A percentile compares a stretch with the other conserved stretches of the same genome.
Conservation (phyloP, 2,113 vertebrate species). For the Macaca fascicularis region T2T-MFA8v1.1 NC_088393.1:38667501-38668000, state of each 20-base stretch:
- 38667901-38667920: neutral
- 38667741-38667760: neutral
- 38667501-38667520: neutral
- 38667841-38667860: neutral
- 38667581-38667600: neutral
- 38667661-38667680: no score
- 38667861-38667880: neutral
- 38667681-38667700: neutral
- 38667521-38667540: neutral
- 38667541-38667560: neutral
- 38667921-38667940: accelerated
- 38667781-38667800: neutral
- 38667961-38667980: accelerated
- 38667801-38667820: neutral
- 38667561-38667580: accelerated
- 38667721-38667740: neutral
- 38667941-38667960: neutral
- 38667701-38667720: neutral
- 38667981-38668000: neutral
- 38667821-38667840: neutral
- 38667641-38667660: neutral
- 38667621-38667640: neutral
- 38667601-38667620: neutral
- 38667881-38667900: neutral
- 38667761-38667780: neutral